phyloP scores from a whole-genome alignment of 2,797 vertebrate genomes.

The Ptychadena robeensis region DNA sequence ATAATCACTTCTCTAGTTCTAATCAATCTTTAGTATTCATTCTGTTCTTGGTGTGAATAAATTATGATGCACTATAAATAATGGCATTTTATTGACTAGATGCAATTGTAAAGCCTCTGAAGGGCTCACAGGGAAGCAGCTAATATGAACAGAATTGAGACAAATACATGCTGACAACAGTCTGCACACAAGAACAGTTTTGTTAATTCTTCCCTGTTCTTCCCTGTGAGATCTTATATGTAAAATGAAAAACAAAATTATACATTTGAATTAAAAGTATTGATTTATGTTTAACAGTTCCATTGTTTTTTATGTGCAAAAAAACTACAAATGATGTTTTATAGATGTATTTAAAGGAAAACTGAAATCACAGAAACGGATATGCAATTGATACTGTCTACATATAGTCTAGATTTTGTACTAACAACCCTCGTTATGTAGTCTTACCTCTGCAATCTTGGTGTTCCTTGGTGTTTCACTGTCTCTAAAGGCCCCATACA shows the following conservation, averaged over 20 bases:
- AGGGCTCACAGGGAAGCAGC: not conserved
- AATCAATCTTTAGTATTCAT: not conserved
- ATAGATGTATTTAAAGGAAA: not conserved
- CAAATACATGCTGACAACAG: not conserved
- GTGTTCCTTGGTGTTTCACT: not conserved
- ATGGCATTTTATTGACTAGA: not conserved
- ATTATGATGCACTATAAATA: constrained; percentile 1
- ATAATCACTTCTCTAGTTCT: constrained; percentile 1
- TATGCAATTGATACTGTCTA: not conserved
- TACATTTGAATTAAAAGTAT: too few species aligned
- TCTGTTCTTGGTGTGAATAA: not conserved
- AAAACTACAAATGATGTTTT: too few species aligned
- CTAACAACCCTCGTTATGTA: not conserved
- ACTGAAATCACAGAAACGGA: too few species aligned
- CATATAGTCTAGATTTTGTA: not conserved
- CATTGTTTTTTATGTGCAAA: not conserved
- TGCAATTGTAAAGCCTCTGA: not conserved
- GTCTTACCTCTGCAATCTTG: not conserved
- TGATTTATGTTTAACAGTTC: not conserved
- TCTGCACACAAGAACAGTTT: not conserved
- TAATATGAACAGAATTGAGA: not conserved
- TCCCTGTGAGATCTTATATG: not conserved
- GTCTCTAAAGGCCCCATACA: too few species aligned
- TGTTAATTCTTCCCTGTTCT: not conserved
- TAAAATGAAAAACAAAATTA: not conserved